Evolutionary conservation across 2,113 vertebrate genomes (phyloP).

Genomic region (Cyrtonyx montezumae): DNA sequence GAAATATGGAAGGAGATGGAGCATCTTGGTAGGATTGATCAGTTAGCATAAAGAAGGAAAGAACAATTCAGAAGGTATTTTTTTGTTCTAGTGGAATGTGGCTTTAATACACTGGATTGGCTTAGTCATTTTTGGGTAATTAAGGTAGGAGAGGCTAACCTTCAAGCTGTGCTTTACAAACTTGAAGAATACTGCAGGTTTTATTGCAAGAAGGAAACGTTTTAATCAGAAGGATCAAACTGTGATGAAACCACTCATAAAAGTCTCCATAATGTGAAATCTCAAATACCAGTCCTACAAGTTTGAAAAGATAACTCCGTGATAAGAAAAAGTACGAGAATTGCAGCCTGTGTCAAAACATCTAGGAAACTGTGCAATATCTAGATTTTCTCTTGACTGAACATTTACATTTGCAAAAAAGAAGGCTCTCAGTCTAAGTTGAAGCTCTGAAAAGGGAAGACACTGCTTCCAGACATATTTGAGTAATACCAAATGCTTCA

Average conservation of each 20-base stretch:
- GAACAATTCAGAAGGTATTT: not conserved
- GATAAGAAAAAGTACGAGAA: not conserved
- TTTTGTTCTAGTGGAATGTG: not conserved
- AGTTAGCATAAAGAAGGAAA: not conserved
- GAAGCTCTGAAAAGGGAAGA: not conserved
- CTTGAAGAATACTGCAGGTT: not conserved
- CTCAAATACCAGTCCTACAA: not conserved
- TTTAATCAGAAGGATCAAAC: not conserved
- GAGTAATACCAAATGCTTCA: not conserved
- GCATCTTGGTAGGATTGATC: not conserved
- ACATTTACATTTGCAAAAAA: not conserved
- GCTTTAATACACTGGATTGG: not conserved
- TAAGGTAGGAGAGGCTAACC: not conserved
- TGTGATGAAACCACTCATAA: not conserved
- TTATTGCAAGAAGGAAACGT: not conserved
- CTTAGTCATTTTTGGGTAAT: not conserved
- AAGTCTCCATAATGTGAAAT: not conserved
- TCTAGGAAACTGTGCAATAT: not conserved
- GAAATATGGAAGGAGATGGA: not conserved
- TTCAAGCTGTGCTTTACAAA: not conserved
- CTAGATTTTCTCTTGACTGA: not conserved
- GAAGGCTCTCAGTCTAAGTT: not conserved
- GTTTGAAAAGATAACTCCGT: not conserved
- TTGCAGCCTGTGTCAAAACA: not conserved
- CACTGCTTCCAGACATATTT: not conserved